Evolutionary conservation across 2,888 invertebrate genomes (phyloP), one percentile per base, ranked within the genome.

Genomic region (Calephelis perditalis): DNA sequence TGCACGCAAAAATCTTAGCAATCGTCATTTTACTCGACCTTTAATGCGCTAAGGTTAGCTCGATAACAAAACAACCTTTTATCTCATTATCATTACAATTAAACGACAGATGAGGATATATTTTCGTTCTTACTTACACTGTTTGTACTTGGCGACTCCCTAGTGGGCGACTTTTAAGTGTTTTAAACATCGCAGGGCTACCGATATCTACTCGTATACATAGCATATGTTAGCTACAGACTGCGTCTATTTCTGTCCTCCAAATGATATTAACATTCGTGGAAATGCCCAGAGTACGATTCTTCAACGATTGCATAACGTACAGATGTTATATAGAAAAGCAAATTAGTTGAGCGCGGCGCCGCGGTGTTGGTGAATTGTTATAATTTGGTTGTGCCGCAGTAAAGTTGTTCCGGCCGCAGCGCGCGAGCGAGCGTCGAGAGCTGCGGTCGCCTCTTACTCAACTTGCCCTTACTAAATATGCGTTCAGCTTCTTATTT

Each of bases 241-340:
- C 26, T 26, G 26, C 49, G 37, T 37, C 40, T 58, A 49, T 58
- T 49, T 58, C 40, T 40, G 6, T 7, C 8, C 40, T 5, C 8
- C 8, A 40, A 40, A 9, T 49, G 26, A 49, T 15, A 8, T 15
- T 26, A 56, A 56, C 12, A 56, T 40, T 67, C 67, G 65, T 15
- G 15, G 9, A 49, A 49, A 5, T n/a, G 3, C n/a, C 11, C n/a
- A 49, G 1, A 26, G 15, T 5, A 10, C 9, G 10, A 15, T 35
- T 49, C 26, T 26, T 49, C 10, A 6, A 36, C 54, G 55, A 15
- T 12, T 35, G 52, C 44, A 52, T 49, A 58, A 77, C 71, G 64
- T 68, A 61, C 70, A 69, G 65, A 73, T 72, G 73, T 72, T 78
- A 74, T 71, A 75, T 67, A 62, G 67, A 59, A 59, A 58, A 63